Conservation (phyloP, 2,113 vertebrate species). For the Synchiropus splendidus region DNA sequence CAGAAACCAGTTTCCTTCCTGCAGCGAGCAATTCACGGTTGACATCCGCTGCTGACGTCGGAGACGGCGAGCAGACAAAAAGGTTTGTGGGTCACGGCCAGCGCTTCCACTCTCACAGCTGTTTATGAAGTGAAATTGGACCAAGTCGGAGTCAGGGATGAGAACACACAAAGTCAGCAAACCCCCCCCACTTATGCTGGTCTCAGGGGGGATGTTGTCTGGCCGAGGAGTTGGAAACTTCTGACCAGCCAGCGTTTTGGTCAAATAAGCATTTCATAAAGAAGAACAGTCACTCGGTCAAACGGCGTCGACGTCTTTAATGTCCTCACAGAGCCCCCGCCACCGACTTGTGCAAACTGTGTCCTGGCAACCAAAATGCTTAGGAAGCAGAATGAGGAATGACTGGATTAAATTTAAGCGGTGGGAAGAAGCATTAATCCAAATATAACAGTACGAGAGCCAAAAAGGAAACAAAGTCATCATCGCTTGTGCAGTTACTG, state of each 20-base stretch:
- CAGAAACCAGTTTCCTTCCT: constrained; percentile 1
- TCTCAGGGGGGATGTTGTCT: constrained; percentile 29
- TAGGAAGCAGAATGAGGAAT: constrained; percentile 8
- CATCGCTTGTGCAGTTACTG: too few species aligned
- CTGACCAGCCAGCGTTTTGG: constrained; percentile 35
- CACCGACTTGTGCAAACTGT: not conserved
- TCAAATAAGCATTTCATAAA: constrained; percentile 16
- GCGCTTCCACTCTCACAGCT: constrained; percentile 11
- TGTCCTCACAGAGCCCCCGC: constrained; percentile 1
- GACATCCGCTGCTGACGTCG: constrained; percentile 5
- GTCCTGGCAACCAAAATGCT: constrained; percentile 11
- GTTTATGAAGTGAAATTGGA: constrained; percentile 19
- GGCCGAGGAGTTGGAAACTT: constrained; percentile 37
- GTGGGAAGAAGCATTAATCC: constrained; percentile 2
- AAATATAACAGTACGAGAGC: too few species aligned
- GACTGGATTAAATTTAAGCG: constrained; percentile 2
- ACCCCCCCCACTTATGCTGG: constrained; percentile 20
- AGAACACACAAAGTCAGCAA: constrained; percentile 53
- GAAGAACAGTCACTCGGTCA: constrained; percentile 11
- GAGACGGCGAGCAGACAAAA: constrained; percentile 10
- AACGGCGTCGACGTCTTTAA: constrained; percentile 6
- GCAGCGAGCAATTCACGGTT: not conserved
- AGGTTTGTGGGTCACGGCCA: constrained; percentile 22
- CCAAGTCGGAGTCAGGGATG: constrained; percentile 26
- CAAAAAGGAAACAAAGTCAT: too few species aligned